A percentile compares a stretch with the other conserved stretches of the same genome.
phyloP scores from a whole-genome alignment of 2,113 vertebrate species.

The Theristicus caerulescens region DNA sequence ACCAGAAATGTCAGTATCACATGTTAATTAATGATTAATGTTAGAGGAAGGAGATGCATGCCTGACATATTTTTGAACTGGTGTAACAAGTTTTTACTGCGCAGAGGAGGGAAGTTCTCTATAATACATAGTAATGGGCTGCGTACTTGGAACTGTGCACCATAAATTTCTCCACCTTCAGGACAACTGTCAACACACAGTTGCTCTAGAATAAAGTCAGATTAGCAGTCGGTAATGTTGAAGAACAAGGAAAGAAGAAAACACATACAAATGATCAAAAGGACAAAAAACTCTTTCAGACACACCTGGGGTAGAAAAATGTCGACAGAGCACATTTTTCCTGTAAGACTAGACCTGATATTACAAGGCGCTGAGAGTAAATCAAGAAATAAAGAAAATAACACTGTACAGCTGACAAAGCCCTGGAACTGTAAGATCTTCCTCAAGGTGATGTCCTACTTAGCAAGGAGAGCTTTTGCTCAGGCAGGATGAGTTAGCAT shows the following conservation, averaged over 20 bases:
- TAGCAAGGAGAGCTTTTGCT: not conserved
- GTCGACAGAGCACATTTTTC: not conserved
- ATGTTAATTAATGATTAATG: slow-evolving; percentile 61
- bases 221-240: not conserved
- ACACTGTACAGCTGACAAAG: not conserved
- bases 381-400: slow-evolving; percentile 13
- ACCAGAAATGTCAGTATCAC: slow-evolving; percentile 56
- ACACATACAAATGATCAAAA: not conserved
- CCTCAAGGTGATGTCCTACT: not conserved
- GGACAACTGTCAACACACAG: slow-evolving; percentile 44
- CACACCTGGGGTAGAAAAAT: not conserved
- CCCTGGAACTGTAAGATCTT: not conserved
- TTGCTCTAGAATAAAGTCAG: not conserved
- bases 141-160: slow-evolving; percentile 33
- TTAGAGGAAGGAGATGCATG: slow-evolving; percentile 42
- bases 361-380: not conserved
- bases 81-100: slow-evolving; percentile 34
- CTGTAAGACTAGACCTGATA: not conserved
- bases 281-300: not conserved
- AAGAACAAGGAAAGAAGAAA: not conserved
- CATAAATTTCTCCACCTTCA: slow-evolving; percentile 44
- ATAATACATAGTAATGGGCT: not conserved
- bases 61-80: slow-evolving; percentile 63
- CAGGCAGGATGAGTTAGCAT: not conserved
- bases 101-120: slow-evolving; percentile 35